Evolutionary conservation across 2,797 vertebrate species (phyloP).

Genomic region (Xenopus petersii): DNA sequence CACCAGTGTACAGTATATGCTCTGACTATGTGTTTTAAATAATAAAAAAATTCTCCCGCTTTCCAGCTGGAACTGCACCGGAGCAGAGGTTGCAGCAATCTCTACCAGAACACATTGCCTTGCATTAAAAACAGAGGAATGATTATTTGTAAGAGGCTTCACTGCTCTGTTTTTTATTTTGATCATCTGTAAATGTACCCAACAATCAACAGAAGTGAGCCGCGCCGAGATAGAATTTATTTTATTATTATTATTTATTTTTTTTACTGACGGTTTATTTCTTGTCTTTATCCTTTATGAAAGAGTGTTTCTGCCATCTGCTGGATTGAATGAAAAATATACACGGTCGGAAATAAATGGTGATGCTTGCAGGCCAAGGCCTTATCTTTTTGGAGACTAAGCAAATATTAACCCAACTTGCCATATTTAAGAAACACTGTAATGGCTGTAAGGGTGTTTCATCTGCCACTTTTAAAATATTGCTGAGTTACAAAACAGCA

Average conservation of each 20-base stretch:
- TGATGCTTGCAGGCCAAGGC: too few species aligned
- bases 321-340: constrained; percentile 1
- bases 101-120: constrained; percentile 44
- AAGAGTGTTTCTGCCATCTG: constrained; percentile 38
- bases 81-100: constrained; percentile 33
- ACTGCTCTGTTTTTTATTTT: constrained; percentile 39
- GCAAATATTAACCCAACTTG: too few species aligned
- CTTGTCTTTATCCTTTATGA: background rate
- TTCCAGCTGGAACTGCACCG: constrained; percentile 17
- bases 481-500: too few species aligned
- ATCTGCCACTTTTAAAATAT: too few species aligned
- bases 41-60: background rate
- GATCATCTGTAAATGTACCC: constrained; percentile 45
- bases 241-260: background rate
- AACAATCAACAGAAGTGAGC: constrained; percentile 44
- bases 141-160: constrained; percentile 37
- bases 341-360: too few species aligned
- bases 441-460: too few species aligned
- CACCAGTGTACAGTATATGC: too few species aligned
- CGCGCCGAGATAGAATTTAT: constrained; percentile 13
- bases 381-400: too few species aligned
- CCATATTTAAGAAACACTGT: too few species aligned
- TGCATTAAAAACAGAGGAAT: constrained; percentile 25
- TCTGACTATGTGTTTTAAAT: too few species aligned
- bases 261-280: background rate